These are phyloP conservation scores for Gouania willdenowi DNA, from an alignment of 2,797 vertebrate genomes.

Conservation along the genomic window DNA sequence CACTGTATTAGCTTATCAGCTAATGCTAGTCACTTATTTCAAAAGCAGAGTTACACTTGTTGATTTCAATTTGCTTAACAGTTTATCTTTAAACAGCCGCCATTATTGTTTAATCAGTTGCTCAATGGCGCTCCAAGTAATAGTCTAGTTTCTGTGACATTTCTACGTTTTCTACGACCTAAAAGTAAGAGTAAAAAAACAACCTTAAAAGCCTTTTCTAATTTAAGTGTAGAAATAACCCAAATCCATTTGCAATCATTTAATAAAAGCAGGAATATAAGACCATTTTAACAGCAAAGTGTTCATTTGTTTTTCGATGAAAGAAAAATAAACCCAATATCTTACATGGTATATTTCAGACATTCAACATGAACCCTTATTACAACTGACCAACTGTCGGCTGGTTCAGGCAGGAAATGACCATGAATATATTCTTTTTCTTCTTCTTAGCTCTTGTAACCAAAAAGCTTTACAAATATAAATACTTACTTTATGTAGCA, in stretches of 20 bases:
- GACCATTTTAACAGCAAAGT: slow-evolving; percentile 44
- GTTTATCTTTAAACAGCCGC: too few relatives aligned
- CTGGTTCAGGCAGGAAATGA: slow-evolving; percentile 21
- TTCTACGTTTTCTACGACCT: too few relatives aligned
- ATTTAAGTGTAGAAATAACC: slow-evolving; percentile 31
- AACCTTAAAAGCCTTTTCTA: too few relatives aligned
- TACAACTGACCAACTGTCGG: slow-evolving; percentile 28
- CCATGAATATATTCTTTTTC: slow-evolving; percentile 34
- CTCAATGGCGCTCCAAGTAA: too few relatives aligned
- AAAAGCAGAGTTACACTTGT: too few relatives aligned
- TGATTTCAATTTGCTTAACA: too few relatives aligned
- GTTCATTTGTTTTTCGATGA: slow-evolving; percentile 33
- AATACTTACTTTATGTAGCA: slow-evolving; percentile 22
- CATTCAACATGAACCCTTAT: slow-evolving; percentile 40
- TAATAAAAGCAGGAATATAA: slow-evolving; percentile 67
- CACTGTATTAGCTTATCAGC: too few relatives aligned
- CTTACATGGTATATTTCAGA: slow-evolving; percentile 28
- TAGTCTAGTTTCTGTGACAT: too few relatives aligned
- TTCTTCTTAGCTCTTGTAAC: slow-evolving; percentile 32
- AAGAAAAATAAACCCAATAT: slow-evolving; percentile 27
- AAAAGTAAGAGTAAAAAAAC: too few relatives aligned
- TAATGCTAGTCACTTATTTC: too few relatives aligned
- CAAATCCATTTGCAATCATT: slow-evolving; percentile 55
- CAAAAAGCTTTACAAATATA: slow-evolving; percentile 60
- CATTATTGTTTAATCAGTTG: too few relatives aligned